phyloP scores from a whole-genome alignment of 1,140 invertebrate species.

The Ganaspis sp. region DNA sequence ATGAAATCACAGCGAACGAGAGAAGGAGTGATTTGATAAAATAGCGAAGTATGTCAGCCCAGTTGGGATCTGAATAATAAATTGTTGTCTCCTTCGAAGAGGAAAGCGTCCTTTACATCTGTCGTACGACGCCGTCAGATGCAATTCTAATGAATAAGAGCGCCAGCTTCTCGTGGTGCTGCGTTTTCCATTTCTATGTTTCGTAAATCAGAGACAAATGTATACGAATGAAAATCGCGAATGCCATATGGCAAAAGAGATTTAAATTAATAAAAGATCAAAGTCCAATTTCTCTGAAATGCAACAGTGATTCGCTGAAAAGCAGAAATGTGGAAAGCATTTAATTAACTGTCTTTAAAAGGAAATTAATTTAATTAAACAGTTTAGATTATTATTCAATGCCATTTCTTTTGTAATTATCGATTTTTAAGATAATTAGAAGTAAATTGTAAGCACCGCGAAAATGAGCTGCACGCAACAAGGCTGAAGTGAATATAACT shows the following conservation, averaged over 20 bases:
- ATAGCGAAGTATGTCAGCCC: conserved; percentile 19
- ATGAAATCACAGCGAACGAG: not conserved
- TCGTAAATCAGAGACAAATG: not conserved
- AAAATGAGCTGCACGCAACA: conserved; percentile 38
- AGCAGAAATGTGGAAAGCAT: not conserved
- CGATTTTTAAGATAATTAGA: not conserved
- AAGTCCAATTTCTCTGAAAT: not conserved
- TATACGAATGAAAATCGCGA: not conserved
- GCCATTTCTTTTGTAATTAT: not conserved
- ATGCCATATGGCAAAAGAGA: not conserved
- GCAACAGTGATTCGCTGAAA: not conserved
- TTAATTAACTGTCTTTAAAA: not conserved
- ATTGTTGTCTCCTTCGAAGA: conserved; percentile 10
- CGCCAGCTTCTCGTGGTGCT: conserved; percentile 16
- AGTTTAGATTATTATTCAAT: too few species aligned
- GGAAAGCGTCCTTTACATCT: conserved; percentile 17
- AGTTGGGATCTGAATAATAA: conserved; percentile 16
- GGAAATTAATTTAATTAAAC: too few species aligned
- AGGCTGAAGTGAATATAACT: conserved; percentile 51
- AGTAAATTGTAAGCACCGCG: conserved; percentile 27
- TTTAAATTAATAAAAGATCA: not conserved
- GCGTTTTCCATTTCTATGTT: not conserved
- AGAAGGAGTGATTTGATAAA: conserved; percentile 11
- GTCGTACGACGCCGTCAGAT: conserved; percentile 15
- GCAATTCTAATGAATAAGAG: conserved; percentile 25